Base-by-base conservation (phyloP, 1,140 invertebrate genomes). In the Vanessa tameamea region DNA sequence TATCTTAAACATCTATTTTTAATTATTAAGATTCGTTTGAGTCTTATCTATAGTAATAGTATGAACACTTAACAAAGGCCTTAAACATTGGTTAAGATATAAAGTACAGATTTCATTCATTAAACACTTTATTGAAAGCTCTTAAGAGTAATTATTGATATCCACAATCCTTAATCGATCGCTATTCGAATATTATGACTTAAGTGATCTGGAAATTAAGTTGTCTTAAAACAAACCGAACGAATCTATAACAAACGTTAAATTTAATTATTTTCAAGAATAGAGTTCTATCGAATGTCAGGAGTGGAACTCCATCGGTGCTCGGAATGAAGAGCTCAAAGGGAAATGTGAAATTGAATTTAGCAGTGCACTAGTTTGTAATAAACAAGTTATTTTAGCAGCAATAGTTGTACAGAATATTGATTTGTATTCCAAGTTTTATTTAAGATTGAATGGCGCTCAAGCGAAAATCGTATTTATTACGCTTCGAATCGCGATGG, bases 281-380 rank as follows among this genome's bases (percentile, higher is more conserved):
- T 57, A 12, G 50, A 53, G 23, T 57, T 57, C 16, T 57, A 69
- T 69, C 59, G 66, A 53, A 64, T 64, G 20, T 73, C 59, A 55
- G 57, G 53, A 64, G 64, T 66, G 64, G 23, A 70, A 70, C 64
- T 55, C 51, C 55, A 47, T 59, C 31, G 47, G 23, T 31, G 16
- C 48, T 50, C 16, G 43, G 37, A 69, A 64, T 67, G 64, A 47
- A 59, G 51, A 50, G 65, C 57, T 73, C 65, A 73, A 73, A 68
- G 65, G 57, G 57, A 73, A 73, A 73, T 69, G 72, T 63, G 65
- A 68, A 73, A 73, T 73, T 51, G 47, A 63, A 73, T 67, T 63
- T 63, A 63, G 48, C 64, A 47, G 4, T 67, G 53, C 16, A 71
- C 48, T 64, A 64, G 61, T 71, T 71, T 53, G 65, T 63, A 64